Base-by-base conservation (phyloP, 1,140 invertebrate species). In the Lepidurus arcticus region DNA sequence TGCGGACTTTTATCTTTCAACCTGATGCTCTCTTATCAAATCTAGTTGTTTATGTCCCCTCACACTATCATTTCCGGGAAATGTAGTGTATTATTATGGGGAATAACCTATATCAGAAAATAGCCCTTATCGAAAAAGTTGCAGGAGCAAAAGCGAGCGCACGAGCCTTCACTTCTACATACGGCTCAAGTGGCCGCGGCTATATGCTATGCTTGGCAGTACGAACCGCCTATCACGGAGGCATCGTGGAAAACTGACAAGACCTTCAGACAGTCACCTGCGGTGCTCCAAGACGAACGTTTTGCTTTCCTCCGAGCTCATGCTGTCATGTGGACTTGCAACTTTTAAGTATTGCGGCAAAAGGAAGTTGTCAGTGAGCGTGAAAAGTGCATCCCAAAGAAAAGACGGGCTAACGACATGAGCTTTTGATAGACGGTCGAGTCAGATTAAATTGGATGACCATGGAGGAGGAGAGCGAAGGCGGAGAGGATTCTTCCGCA, bases 261-360 rank as follows among this genome's bases (percentile, higher is more conserved):
- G 53, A 65, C 53, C 16, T 65, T 65, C 53, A 65, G 53, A 65
- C 53, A 1, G 53, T 65, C 21, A 65, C 53, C 53, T 21, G 53
- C 53, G n/a, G 53, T 65, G 53, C 53, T 65, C 53, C 16, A 65
- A 65, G 53, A 65, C 53, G 53, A 65, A 65, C 53, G 53, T 65
- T 65, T 65, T n/a, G 53, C 21, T 65, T 65, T 34, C 34, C 53
- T 16, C 53, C 9, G 53, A 16, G 53, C 53, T 9, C 21, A 65
- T 65, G 53, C n/a, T 65, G 21, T 13, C 53, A 65, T 65, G 53
- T 13, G n/a, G 6, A 13, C n/a, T 65, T 11, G n/a, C 8, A 65
- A n/a, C 8, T 65, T 7, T 65, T 65, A 9, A n/a, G 13, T 65
- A 65, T 65, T n/a, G 3, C 53, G 16, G 53, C 21, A 21, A 65